Evolutionary conservation across 2,113 vertebrate species (phyloP), one percentile per base, ranked within the genome.

Genomic region (Scomber scombrus): DNA sequence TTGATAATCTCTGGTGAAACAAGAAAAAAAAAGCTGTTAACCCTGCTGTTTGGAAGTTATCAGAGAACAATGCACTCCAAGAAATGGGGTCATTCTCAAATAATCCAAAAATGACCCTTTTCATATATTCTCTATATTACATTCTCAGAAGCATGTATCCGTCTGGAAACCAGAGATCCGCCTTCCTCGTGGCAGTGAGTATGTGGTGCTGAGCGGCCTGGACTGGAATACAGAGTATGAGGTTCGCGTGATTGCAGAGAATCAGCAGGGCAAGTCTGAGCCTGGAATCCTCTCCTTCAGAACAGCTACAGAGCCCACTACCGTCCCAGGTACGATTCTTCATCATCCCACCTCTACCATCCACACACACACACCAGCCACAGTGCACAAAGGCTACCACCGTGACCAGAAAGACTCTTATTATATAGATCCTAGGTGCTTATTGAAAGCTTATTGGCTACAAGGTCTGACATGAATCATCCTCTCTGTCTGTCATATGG

Each of bases 141-240:
- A 15, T 49, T 5, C 54, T 11, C 92, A 98, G 97, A 98, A 96
- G 78, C 93, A 97, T 0, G 95, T 95, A 0, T 86, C 93, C 0
- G 96, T 96, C 16, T 99, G 97, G 98, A 99, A 98, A 88, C 97
- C 96, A 0, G 97, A 99, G 94, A 95, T 98, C 90, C 93, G 96
- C 67, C 80, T 98, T 6, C 97, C 98, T 0, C 91, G 93, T 0
- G 71, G 67, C 93, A 98, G 97, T 0, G 96, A 98, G 81, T 95
- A 97, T 4, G 91, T 96, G 21, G 79, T 96, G 90, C 96, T 99
- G 69, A 96, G 88, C 14, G 91, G 96, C 1, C 95, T 99, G 86
- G 97, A 99, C 14, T 99, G 98, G 98, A 97, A 99, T 8, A 97
- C 97, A 0, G 98, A 99, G 72, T 99, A 99, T 0, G 97, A 98